Conservation (phyloP, 2,113 vertebrate species). For the Rhabdornis inornatus region DNA sequence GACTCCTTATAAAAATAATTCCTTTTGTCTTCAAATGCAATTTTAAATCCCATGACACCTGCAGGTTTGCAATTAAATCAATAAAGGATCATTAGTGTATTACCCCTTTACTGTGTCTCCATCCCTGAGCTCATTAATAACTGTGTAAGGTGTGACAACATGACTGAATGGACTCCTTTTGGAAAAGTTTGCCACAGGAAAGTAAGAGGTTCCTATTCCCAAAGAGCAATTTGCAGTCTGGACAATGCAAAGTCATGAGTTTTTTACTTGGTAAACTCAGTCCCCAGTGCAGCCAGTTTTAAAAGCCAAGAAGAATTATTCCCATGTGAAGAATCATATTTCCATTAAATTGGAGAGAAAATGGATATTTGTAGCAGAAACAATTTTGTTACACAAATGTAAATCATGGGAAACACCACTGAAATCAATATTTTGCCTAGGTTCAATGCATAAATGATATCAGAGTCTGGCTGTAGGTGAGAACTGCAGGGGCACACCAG, state of each 20-base stretch:
- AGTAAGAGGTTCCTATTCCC: neutral
- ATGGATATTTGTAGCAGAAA: neutral
- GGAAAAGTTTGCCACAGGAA: neutral
- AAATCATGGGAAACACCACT: neutral
- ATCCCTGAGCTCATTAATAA: neutral
- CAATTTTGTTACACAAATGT: neutral
- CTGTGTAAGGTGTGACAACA: neutral
- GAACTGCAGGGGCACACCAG: neutral
- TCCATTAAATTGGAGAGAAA: neutral
- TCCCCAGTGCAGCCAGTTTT: neutral
- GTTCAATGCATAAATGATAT: neutral
- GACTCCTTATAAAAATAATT: neutral
- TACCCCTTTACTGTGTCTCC: neutral
- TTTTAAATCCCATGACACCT: neutral
- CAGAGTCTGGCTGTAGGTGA: neutral
- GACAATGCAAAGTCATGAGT: neutral
- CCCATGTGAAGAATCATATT: neutral
- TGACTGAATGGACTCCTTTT: neutral
- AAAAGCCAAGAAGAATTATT: neutral
- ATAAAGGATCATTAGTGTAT: neutral
- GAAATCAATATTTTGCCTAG: neutral
- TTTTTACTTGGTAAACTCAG: neutral
- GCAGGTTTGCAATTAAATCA: neutral
- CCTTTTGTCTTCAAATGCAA: neutral
- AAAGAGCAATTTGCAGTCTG: neutral